Conservation (phyloP, 2,888 invertebrate genomes). For the Apodemia mormo region DNA sequence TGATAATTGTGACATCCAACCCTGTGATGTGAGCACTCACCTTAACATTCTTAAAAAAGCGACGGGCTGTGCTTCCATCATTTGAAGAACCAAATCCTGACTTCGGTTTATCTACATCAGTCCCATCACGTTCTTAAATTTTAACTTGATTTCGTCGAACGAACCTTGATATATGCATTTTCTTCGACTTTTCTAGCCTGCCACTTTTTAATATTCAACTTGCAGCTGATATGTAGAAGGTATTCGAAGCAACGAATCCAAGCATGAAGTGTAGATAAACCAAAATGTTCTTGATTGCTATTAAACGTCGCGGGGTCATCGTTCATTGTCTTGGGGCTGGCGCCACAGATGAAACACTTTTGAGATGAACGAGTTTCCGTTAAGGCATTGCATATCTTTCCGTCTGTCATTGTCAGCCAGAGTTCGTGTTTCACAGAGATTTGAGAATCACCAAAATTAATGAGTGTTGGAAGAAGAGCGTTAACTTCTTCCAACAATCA, state of each 20-base stretch:
- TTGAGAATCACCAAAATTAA: no score
- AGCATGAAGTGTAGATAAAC: not conserved
- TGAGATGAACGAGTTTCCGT: not conserved
- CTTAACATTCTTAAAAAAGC: conserved; percentile 1
- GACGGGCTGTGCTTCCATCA: not conserved
- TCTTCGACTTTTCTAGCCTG: not conserved
- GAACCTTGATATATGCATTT: not conserved
- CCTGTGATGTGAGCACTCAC: not conserved
- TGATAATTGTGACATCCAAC: no score
- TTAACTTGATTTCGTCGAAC: not conserved
- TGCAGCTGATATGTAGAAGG: not conserved
- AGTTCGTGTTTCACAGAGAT: not conserved
- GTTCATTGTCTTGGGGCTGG: not conserved
- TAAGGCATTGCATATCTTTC: not conserved
- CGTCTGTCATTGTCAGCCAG: not conserved
- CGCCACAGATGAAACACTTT: not conserved
- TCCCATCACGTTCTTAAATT: not conserved
- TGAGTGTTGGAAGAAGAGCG: no score
- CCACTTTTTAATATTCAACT: not conserved
- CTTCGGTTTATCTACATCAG: no score
- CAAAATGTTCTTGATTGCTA: no score
- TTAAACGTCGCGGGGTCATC: not conserved
- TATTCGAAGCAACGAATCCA: no score
- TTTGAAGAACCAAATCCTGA: no score
- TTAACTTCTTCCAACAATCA: no score